Evolutionary conservation across 2,797 vertebrate species (phyloP), one percentile per base, ranked within the genome.

Genomic region (Cyclura pinguis): DNA sequence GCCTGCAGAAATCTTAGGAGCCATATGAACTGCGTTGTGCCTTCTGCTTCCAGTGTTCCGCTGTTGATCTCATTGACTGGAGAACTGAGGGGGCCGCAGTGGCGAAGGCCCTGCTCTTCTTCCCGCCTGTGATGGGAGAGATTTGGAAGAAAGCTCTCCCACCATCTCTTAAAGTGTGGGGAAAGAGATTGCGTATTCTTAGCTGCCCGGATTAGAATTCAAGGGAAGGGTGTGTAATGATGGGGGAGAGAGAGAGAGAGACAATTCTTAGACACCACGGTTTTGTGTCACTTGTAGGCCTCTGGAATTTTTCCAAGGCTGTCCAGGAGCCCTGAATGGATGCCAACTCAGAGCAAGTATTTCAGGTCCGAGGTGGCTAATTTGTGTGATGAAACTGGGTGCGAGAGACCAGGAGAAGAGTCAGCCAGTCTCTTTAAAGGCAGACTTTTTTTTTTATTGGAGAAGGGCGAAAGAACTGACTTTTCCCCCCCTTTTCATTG

Each of bases 271-370:
- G 62, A 78, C n/a, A 38, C 13, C 16, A 35, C 47, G n/a, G 42
- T 67, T 29, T 55, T 50, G 14, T 47, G 3, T 86, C 62, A n/a
- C 50, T 85, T 62, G 14, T 24, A 52, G 59, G 32, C 13, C n/a
- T 20, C 18, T 80, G 62, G 59, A 5, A 42, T 86, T 59, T 80
- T 86, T 86, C 84, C 89, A 81, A 50, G 14, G 27, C 35, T 27
- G 20, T 69, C 52, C 62, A 84, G 57, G 38, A 76, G 52, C 35
- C 14, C 59, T 73, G 77, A 77, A 55, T 2, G 13, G 2, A 32
- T 35, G 73, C 67, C 72, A 62, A 73, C 47, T 74, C 29, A 55
- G 69, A 87, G 90, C 78, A 57, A 69, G 29, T 47, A 67, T 76
- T 78, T 84, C 47, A 47, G 73, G 69, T 52, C 55, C 47, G 7